Conservation (phyloP, 2,797 vertebrate species). For the Balearica regulorum region DNA sequence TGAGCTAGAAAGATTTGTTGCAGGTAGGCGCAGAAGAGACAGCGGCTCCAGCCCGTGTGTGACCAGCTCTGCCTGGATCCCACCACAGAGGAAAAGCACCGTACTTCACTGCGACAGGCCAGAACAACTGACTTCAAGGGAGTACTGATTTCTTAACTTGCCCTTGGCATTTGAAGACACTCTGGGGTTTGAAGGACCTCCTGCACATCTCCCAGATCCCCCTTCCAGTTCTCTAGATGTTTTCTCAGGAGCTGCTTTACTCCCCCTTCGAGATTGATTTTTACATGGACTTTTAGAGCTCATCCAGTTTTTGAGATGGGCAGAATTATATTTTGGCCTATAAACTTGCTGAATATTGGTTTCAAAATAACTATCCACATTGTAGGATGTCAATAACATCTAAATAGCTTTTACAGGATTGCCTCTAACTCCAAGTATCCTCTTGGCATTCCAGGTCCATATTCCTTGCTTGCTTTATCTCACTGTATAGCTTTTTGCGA, state of each 20-base stretch:
- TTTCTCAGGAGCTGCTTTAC: neutral
- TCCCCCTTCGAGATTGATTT: neutral
- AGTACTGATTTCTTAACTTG: neutral
- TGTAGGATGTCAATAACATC: neutral
- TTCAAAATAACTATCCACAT: neutral
- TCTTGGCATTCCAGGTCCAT: neutral
- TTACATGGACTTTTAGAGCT: neutral
- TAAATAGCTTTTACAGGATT: neutral
- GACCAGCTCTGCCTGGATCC: neutral
- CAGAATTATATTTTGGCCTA: neutral
- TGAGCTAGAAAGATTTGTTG: neutral
- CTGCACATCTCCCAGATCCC: neutral
- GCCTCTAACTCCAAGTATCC: neutral
- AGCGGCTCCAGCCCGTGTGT: accelerated
- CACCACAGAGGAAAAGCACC: neutral
- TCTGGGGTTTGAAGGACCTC: neutral
- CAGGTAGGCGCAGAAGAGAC: neutral
- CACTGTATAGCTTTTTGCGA: neutral
- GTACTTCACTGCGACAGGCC: accelerated
- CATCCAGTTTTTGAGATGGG: neutral
- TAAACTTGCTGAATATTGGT: neutral
- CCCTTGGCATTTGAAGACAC: neutral
- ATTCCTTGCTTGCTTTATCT: neutral
- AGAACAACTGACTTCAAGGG: neutral
- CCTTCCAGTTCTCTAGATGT: neutral